A percentile compares a stretch with the other conserved stretches of the same genome.
These are phyloP conservation scores for Orbicella faveolata DNA, from an alignment of 64 coral and sea anemone genomes.

Conservation along the genomic window DNA sequence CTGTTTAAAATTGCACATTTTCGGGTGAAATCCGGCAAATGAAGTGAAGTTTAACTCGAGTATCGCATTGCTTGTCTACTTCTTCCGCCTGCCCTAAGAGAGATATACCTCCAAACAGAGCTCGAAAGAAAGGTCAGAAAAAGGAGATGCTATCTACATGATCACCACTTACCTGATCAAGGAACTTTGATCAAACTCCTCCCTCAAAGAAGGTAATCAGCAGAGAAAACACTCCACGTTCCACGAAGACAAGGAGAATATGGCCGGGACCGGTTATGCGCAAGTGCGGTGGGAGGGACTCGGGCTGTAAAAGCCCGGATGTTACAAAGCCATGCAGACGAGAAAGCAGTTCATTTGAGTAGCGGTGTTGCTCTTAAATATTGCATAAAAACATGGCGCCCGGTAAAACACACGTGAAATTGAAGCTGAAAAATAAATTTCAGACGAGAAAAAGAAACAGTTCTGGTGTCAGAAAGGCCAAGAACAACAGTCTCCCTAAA, in stretches of 20 bases:
- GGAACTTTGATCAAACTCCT: constrained; percentile 19
- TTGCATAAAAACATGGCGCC: constrained; percentile 55
- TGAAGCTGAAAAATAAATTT: constrained; percentile 6
- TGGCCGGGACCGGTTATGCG: constrained; percentile 7
- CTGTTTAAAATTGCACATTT: neutral
- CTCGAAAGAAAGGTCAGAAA: neutral
- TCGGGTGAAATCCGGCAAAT: constrained; percentile 2
- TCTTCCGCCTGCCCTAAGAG: constrained; percentile 2
- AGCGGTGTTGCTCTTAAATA: neutral
- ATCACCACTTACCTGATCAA: constrained; percentile 24
- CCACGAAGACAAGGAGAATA: constrained; percentile 21
- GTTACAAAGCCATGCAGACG: neutral
- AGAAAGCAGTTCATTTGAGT: neutral
- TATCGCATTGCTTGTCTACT: neutral
- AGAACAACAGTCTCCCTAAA: constrained; percentile 6
- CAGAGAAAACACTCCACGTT: constrained; percentile 17
- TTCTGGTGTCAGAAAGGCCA: constrained; percentile 46
- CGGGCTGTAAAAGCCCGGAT: constrained; percentile 7
- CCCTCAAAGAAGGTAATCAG: constrained; percentile 20
- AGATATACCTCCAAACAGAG: neutral
- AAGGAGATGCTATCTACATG: neutral
- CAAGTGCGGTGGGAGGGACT: constrained; percentile 48
- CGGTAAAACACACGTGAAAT: constrained; percentile 2
- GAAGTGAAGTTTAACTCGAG: neutral
- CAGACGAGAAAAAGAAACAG: neutral